Evolutionary conservation across 2,113 vertebrate genomes (phyloP).

Genomic region (Mesoclemmys tuberculata): DNA sequence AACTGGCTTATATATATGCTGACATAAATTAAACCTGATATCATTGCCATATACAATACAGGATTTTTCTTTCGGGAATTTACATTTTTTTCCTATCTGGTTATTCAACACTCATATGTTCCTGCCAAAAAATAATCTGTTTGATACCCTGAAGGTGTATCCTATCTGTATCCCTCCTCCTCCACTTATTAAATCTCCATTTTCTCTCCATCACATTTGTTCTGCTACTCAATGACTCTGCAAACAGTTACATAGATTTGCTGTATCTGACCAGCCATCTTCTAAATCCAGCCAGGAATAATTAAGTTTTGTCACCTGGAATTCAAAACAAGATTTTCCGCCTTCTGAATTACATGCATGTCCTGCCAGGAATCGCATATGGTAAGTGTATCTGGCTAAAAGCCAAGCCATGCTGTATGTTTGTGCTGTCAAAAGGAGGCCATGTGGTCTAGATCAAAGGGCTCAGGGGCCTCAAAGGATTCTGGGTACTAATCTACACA

Average conservation of each 20-base stretch:
- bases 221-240: neutral
- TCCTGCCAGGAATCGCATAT: neutral
- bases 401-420: rapidly evolving
- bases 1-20: neutral
- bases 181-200: neutral
- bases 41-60: neutral
- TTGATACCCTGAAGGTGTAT: neutral
- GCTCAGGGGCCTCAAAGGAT: neutral
- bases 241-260: rapidly evolving
- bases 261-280: neutral
- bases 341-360: rapidly evolving
- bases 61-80: conserved; percentile 11
- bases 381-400: neutral
- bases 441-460: neutral
- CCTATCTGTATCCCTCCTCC: neutral
- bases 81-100: neutral
- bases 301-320: neutral
- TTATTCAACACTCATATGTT: conserved; percentile 38
- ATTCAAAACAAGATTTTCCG: neutral
- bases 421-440: neutral
- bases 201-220: neutral
- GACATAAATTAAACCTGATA: conserved; percentile 31
- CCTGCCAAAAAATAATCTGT: neutral
- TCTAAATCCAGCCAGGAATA: neutral
- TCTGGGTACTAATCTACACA: neutral